Base-by-base conservation (phyloP, 1,140 invertebrate species). In the Drosophila ogumai region DNA sequence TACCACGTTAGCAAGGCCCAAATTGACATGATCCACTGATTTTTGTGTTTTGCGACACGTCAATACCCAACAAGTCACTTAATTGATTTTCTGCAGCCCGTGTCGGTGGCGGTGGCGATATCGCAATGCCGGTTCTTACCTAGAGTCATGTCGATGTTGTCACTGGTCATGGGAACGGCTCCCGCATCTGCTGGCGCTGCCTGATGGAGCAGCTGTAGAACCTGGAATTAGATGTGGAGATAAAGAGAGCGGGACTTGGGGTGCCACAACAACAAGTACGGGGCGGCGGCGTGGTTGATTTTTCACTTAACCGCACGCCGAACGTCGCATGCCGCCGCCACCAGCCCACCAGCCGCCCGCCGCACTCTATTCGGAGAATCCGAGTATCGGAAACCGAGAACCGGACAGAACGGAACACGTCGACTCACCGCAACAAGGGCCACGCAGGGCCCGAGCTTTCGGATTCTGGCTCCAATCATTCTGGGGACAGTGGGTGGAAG, bases 81-180 rank as follows among this genome's bases (percentile, higher is more conserved):
- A 50, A 79, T 63, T 67, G 59, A 73, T 72, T 80, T 63, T 72
- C 58, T 57, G 36, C 32, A 65, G 15, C 43, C 47, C 28, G 28
- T 61, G 52, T 32, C 60, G 17, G 12, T 47, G 13, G 12, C 13
- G 25, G n/a, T 13, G 31, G 60, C 52, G 22, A 44, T 56, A 61
- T 32, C 64, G 56, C 41, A 57, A 22, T 15, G n/a, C 43, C 19
- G 31, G 44, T 5, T 61, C 93, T 95, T 94, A 98, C 97, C 96
- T 94, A 98, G 94, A 71, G 96, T 95, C 94, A 95, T 95, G 93
- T 97, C 96, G 93, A 98, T 95, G 93, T 97, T 97, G 82, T 95
- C 94, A 93, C 95, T 93, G 63, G 95, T 96, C 80, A 98, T 94
- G 87, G 96, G 93, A 47, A 97, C 94, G 56, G 96, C 96, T 65